These are phyloP conservation scores for Oncorhynchus gorbuscha DNA, from an alignment of 2,113 vertebrate species.

Conservation along the genomic window DNA sequence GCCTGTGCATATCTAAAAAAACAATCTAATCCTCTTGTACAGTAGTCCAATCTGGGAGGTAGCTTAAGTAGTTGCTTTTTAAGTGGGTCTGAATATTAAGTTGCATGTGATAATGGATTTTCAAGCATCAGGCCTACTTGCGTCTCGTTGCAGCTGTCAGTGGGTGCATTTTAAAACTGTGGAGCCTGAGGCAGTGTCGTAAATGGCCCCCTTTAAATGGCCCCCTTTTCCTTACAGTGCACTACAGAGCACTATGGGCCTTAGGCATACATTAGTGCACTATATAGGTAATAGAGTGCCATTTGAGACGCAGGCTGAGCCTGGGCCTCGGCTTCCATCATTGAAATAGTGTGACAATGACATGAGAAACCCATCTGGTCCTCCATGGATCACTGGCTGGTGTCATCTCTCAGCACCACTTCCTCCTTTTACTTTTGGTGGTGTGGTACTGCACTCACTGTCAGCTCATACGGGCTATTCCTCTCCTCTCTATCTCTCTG, in stretches of 20 bases:
- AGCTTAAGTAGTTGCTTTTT: neutral
- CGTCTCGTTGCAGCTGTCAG: neutral
- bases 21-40: no score
- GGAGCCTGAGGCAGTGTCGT: no score
- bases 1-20: no score
- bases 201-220: no score
- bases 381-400: conserved; percentile 30
- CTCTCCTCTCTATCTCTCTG: neutral
- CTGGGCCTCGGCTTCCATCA: conserved; percentile 2
- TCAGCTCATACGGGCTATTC: neutral
- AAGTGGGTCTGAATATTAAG: neutral
- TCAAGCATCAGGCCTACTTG: neutral
- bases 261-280: no score
- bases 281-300: no score
- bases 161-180: neutral
- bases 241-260: no score
- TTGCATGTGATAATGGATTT: neutral
- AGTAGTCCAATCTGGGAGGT: neutral
- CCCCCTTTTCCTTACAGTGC: no score
- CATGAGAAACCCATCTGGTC: conserved; percentile 27
- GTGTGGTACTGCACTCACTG: neutral
- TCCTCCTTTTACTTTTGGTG: conserved; percentile 2
- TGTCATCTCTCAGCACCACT: conserved; percentile 10
- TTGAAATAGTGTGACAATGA: conserved; percentile 10
- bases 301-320: no score